Evolutionary conservation across 2,113 vertebrate species (phyloP).

Genomic region (Prionailurus viverrinus): DNA sequence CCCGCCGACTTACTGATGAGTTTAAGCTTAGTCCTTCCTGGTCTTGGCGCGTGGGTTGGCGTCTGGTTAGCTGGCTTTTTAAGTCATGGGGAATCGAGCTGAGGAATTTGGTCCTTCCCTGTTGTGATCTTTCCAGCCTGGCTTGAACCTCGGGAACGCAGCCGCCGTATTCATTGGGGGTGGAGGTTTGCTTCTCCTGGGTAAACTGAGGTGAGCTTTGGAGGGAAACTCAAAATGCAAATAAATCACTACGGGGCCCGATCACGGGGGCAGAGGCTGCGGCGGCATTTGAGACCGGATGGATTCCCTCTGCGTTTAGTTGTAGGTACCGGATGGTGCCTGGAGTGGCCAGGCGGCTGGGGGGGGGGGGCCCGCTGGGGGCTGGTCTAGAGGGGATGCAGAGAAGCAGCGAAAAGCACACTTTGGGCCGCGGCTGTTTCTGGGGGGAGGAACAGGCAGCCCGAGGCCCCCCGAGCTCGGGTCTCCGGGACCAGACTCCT

Average conservation of each 20-base stretch:
- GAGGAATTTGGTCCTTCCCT: background rate
- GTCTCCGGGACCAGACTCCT: conserved; percentile 25
- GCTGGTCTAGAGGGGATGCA: background rate
- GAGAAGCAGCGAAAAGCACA: background rate
- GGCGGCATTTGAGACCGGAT: background rate
- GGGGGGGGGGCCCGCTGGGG: background rate
- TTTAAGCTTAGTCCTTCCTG: background rate
- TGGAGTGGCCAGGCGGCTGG: background rate
- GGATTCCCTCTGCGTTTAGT: background rate
- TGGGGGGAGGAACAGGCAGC: conserved; percentile 40
- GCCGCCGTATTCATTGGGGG: background rate
- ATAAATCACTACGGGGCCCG: background rate
- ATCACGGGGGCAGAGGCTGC: background rate
- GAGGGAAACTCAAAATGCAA: conserved; percentile 68
- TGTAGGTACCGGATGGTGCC: background rate
- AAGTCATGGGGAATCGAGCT: background rate
- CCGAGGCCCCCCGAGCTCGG: background rate
- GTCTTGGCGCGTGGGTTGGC: background rate
- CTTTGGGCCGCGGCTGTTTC: conserved; percentile 21
- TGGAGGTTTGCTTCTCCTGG: background rate
- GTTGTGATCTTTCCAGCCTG: background rate
- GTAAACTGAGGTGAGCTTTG: conserved; percentile 21
- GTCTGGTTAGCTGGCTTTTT: background rate
- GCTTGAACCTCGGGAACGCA: background rate
- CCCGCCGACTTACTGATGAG: conserved; percentile 56